Conservation (phyloP, 2,888 invertebrate genomes). For the Tipula lateralis region DNA sequence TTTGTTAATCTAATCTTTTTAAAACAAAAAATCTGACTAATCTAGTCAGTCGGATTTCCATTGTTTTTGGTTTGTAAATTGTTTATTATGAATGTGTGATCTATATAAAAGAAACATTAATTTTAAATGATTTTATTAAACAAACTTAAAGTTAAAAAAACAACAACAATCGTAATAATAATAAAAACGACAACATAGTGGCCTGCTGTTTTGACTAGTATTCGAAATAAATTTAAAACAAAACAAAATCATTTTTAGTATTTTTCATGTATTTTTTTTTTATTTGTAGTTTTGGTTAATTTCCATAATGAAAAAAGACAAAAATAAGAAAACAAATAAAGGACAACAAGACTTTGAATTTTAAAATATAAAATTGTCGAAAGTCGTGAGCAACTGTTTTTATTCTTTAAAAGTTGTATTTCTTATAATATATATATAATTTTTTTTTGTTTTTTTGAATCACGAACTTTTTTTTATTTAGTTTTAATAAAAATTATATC, state of each 20-base stretch:
- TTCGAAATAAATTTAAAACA: constrained; percentile 24
- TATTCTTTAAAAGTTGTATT: constrained; percentile 15
- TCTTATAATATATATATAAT: not conserved
- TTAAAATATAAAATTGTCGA: constrained; percentile 20
- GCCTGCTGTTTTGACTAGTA: constrained; percentile 24
- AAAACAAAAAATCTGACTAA: not conserved
- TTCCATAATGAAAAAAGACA: constrained; percentile 15
- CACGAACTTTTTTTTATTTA: constrained; percentile 12
- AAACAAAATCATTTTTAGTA: constrained; percentile 9
- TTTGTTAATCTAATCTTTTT: constrained; percentile 19
- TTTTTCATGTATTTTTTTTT: constrained; percentile 21
- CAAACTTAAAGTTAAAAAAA: not conserved
- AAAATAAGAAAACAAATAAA: constrained; percentile 20
- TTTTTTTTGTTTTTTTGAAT: not conserved
- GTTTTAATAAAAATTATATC: constrained; percentile 24
- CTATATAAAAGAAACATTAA: constrained; percentile 4
- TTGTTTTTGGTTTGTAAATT: not conserved
- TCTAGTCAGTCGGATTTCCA: not conserved
- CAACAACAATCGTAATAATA: not conserved
- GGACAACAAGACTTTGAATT: constrained; percentile 24
- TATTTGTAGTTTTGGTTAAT: constrained; percentile 12
- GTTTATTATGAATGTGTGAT: not conserved
- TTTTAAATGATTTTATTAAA: constrained; percentile 14
- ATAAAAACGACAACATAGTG: constrained; percentile 2
- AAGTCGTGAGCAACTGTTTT: constrained; percentile 30